These are phyloP conservation scores for Lutraria rhynchaena DNA, from an alignment of 1,140 invertebrate species.

Conservation along the genomic window DNA sequence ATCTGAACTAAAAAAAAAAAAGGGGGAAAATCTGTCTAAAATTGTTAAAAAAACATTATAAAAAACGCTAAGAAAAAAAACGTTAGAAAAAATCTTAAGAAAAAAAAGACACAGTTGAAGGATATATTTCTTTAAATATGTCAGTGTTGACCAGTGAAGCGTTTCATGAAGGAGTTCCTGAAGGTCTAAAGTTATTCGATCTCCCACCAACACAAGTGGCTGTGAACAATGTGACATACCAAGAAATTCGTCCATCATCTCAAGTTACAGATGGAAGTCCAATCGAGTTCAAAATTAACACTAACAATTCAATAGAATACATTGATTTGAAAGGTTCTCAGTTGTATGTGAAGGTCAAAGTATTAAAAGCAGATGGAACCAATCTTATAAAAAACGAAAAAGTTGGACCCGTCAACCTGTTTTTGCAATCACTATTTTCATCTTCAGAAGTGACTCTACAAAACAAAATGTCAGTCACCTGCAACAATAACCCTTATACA, in stretches of 20 bases:
- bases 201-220: constrained; percentile 46
- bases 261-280: constrained; percentile 37
- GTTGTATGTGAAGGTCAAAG: constrained; percentile 22
- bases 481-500: constrained; percentile 33
- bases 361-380: constrained; percentile 15
- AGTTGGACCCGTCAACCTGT: constrained; percentile 25
- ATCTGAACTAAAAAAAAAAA: neutral
- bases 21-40: neutral
- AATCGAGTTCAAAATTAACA: constrained; percentile 39
- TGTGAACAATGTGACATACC: constrained; percentile 32
- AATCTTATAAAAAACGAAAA: neutral
- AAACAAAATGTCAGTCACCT: constrained; percentile 25
- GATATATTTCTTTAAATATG: neutral
- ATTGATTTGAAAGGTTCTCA: constrained; percentile 14
- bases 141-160: neutral
- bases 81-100: neutral
- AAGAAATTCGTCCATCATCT: constrained; percentile 40
- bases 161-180: constrained; percentile 44
- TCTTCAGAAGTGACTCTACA: constrained; percentile 27
- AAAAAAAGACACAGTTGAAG: neutral
- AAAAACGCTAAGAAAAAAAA: neutral
- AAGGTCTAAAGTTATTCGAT: constrained; percentile 24
- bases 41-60: too few species aligned
- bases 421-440: constrained; percentile 46
- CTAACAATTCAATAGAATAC: constrained; percentile 5